Evolutionary conservation across 2,888 invertebrate species (phyloP).

Genomic region (Ferdinandea cuprea): DNA sequence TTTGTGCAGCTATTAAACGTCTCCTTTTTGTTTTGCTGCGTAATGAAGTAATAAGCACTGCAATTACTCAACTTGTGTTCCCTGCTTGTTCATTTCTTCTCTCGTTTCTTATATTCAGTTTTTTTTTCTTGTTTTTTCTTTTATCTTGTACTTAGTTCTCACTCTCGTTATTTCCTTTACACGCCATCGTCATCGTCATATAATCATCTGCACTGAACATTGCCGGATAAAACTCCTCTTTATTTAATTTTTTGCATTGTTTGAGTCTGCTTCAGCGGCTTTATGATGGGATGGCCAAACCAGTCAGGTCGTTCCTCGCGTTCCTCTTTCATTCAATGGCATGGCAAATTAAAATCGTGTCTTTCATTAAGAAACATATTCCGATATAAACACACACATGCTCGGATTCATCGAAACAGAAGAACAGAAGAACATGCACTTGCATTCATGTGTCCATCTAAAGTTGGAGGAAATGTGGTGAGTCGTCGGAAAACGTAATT

Average conservation of each 20-base stretch:
- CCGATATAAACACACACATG: neutral
- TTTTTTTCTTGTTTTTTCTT: slow-evolving; percentile 21
- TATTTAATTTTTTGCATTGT: neutral
- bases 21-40: slow-evolving; percentile 48
- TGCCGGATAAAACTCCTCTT: neutral
- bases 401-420: neutral
- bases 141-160: slow-evolving; percentile 41
- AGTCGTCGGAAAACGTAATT: neutral
- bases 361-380: slow-evolving; percentile 37
- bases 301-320: slow-evolving; percentile 36
- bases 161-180: slow-evolving; percentile 52
- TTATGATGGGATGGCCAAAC: slow-evolving; percentile 25
- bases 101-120: slow-evolving; percentile 15
- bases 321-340: slow-evolving; percentile 29
- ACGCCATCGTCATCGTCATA: slow-evolving; percentile 36
- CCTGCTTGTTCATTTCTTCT: slow-evolving; percentile 22
- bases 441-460: slow-evolving; percentile 15
- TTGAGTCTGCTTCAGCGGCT: slow-evolving; percentile 4
- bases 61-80: slow-evolving; percentile 60
- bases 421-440: neutral
- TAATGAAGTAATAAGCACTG: slow-evolving; percentile 68
- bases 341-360: slow-evolving; percentile 52
- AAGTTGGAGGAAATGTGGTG: slow-evolving; percentile 27
- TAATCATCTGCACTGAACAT: slow-evolving; percentile 43
- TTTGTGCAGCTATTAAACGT: slow-evolving; percentile 50